Base-by-base conservation (phyloP, 2,797 vertebrate genomes). In the Accipiter fasciatus region DNA sequence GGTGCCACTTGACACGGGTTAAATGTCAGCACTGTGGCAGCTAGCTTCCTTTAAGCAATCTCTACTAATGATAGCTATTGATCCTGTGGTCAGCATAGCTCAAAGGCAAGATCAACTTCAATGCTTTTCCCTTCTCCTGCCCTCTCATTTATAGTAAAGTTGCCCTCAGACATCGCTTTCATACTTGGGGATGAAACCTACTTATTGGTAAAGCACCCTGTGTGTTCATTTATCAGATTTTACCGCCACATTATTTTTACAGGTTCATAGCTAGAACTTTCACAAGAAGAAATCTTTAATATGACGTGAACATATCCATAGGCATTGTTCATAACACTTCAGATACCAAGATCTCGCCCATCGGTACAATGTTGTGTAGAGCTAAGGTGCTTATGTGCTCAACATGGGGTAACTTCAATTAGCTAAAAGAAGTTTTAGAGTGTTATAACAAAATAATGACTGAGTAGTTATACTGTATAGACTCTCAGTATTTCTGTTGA, bases 51-150 rank as follows among this genome's bases (percentile, higher is more conserved):
- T 89, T 78, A 33, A 86, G 90, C 39, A 65, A 61, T 52, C 47
- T 42, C 31, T 82, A 1, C 62, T 97, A 94, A 95, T 65, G 81
- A 84, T 46, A 59, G 49, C 44, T 96, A 72, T 96, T 88, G 95
- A 97, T 96, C 84, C 72, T 65, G 13, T 20, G 79, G 92, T 82
- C 79, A 64, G 54, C 11, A 2, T 57, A 90, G n/a, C 92, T 95
- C 85, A 72, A 69, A 96, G 77, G 42, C 47, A 87, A 84, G 81
- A 92, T 87, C 77, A 52, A 13, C 15, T 65, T 87, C 78, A 55
- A 44, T 47, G 37, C 17, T 86, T 89, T 94, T 87, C 37, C 57
- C 26, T 77, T 59, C 66, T 79, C 26, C 67, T 83, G 39, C 79
- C 58, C 52, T 58, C 72, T 86, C 62, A 81, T 94, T 87, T 76